These are phyloP conservation scores for Cephalopholis sonnerati DNA, from an alignment of 2,113 vertebrate species.

Conservation along the genomic window DNA sequence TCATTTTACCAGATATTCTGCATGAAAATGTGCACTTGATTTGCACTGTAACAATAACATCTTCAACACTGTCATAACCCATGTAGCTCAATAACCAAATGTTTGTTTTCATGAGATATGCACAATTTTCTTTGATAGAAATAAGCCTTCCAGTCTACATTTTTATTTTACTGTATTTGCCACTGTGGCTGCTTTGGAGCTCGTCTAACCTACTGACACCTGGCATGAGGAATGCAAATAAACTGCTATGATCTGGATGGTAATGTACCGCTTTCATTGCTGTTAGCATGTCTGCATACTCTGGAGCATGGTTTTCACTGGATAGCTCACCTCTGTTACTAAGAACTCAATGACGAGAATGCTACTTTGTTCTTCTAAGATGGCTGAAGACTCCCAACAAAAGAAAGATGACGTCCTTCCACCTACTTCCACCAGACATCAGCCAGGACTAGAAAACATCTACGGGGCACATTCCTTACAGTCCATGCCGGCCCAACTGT, in stretches of 20 bases:
- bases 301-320: conserved; percentile 51
- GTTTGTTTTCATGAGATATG: not conserved
- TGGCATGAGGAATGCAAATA: conserved; percentile 48
- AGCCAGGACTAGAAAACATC: conserved; percentile 14
- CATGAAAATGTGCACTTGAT: conserved; percentile 21
- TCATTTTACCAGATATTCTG: not conserved
- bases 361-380: conserved; percentile 85
- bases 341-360: conserved; percentile 59
- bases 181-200: conserved; percentile 46
- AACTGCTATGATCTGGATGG: conserved; percentile 43
- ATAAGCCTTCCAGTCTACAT: not conserved
- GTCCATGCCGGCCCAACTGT: conserved; percentile 77
- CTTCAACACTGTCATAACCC: not conserved
- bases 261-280: conserved; percentile 49
- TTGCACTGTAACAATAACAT: conserved; percentile 6
- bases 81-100: not conserved
- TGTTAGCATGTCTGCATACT: conserved; percentile 63
- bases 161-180: not conserved
- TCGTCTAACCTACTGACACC: conserved; percentile 62
- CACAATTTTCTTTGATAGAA: not conserved
- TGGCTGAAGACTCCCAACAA: conserved; percentile 82
- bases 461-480: conserved; percentile 64
- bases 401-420: conserved; percentile 70
- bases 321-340: not conserved
- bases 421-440: conserved; percentile 61